Base-by-base conservation (phyloP, 2,888 invertebrate species). In the Ennomos fuscantarius region DNA sequence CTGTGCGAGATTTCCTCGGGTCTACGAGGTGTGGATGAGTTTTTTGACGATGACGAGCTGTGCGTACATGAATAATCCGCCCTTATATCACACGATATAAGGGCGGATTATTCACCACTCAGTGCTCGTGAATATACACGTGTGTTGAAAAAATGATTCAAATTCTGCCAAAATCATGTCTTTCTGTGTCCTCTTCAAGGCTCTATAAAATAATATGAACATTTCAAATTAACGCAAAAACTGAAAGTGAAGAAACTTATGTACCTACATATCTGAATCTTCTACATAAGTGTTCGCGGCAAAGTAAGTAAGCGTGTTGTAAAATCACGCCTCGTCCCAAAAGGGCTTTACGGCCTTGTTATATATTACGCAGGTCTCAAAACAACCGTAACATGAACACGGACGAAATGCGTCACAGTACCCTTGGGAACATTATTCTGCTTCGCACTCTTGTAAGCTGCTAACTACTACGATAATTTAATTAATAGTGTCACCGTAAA, bases 381-480 rank as follows among this genome's bases (percentile, higher is more conserved):
- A 41, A 36, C 40, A 41, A 35, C 44, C 49, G 35, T 55, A 55
- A 24, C 39, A 12, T 8, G 36, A 36, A 35, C 33, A 40, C 11
- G 33, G 50, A 11, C n/a, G 52, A 52, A 62, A 59, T 55, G 45
- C 52, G 44, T 36, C 45, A 62, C 51, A 46, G 58, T 31, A 32
- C 63, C 43, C 49, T 42, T 11, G 59, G 56, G 64, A 53, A 51
- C 59, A 61, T 62, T 62, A 62, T 60, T 55, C 58, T 55, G 54
- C 48, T 50, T 54, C 55, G 47, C 47, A 48, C 53, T 48, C 55
- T 53, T 52, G 37, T 50, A 51, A 51, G 57, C 51, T 55, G 44
- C 57, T 60, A 62, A 65, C 58, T 58, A 55, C 53, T 44, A 42
- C 49, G 57, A 52, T 62, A 62, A 65, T 62, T 62, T n/a, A 35